phyloP scores from a whole-genome alignment of 2,113 vertebrate genomes.

The Nansenia antarctica region DNA sequence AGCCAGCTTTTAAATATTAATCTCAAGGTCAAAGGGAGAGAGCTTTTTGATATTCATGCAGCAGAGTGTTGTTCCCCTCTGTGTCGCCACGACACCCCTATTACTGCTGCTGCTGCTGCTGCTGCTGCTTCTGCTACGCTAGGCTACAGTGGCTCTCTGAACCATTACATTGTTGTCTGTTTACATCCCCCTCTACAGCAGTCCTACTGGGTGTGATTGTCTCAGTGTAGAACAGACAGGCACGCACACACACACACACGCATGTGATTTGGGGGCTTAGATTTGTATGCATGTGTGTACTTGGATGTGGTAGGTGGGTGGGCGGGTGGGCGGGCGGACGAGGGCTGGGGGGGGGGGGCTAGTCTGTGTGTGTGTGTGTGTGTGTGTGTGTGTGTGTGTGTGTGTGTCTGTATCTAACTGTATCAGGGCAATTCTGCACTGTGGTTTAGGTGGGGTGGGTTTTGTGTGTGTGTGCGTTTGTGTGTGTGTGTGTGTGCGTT shows the following conservation, averaged over 20 bases:
- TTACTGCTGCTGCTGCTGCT: conserved; percentile 44
- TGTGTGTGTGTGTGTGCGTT: conserved; percentile 16
- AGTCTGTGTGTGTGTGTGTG: conserved; percentile 21
- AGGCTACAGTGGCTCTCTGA: conserved; percentile 30
- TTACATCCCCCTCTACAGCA: neutral
- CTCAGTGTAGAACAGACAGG: no score
- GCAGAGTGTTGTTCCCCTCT: conserved; percentile 59
- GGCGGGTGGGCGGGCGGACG: no score
- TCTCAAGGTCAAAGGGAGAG: conserved; percentile 76
- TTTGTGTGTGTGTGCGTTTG: conserved; percentile 8
- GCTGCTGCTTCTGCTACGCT: conserved; percentile 43
- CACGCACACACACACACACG: neutral
- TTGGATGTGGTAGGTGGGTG: no score
- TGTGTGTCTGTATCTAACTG: conserved; percentile 5
- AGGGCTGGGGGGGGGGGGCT: conserved; percentile 1
- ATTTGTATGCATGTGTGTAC: no score
- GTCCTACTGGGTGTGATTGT: no score
- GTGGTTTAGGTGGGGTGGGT: conserved; percentile 6
- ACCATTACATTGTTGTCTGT: conserved; percentile 12
- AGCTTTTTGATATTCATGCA: conserved; percentile 75
- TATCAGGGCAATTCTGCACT: neutral
- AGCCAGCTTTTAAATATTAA: conserved; percentile 76
- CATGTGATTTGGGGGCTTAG: no score
- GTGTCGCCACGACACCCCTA: conserved; percentile 42
- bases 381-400: conserved; percentile 4